Conservation (phyloP, 1,140 invertebrate genomes). For the Leptestheria dahalacensis region DNA sequence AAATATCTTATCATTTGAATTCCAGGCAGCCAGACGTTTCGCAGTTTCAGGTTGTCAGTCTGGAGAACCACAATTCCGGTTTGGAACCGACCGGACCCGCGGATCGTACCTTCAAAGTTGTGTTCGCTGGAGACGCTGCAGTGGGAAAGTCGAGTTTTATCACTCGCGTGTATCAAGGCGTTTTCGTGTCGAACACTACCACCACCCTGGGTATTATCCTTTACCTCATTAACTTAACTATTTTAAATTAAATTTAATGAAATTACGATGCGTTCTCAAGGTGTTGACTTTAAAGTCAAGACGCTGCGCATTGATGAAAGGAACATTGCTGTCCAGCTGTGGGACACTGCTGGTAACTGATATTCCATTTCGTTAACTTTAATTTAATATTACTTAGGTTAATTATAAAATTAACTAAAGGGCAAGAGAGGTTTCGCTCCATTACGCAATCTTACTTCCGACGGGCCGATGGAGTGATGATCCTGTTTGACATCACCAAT, state of each 20-base stretch:
- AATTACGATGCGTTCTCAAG: constrained; percentile 24
- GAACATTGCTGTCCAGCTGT: constrained; percentile 43
- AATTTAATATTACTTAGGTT: background rate
- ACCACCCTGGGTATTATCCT: constrained; percentile 44
- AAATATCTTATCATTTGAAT: too few relatives aligned
- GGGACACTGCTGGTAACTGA: constrained; percentile 43
- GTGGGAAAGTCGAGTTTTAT: constrained; percentile 53
- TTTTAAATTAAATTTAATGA: background rate
- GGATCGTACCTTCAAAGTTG: constrained; percentile 44
- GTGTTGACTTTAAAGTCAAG: constrained; percentile 50
- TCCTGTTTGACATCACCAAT: constrained; percentile 50
- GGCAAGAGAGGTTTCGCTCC: constrained; percentile 39
- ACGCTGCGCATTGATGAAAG: constrained; percentile 40
- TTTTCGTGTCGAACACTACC: constrained; percentile 38
- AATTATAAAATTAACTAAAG: constrained; percentile 24
- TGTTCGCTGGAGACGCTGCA: constrained; percentile 47
- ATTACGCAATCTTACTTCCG: constrained; percentile 54
- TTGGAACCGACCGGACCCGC: constrained; percentile 31
- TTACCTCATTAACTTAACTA: background rate
- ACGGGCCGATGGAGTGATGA: constrained; percentile 48
- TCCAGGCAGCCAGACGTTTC: constrained; percentile 14
- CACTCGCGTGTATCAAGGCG: constrained; percentile 41
- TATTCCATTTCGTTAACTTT: background rate
- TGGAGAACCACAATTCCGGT: background rate
- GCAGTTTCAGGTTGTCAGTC: background rate